Conservation (phyloP, 2,888 invertebrate species). For the Cerastis rubricosa region DNA sequence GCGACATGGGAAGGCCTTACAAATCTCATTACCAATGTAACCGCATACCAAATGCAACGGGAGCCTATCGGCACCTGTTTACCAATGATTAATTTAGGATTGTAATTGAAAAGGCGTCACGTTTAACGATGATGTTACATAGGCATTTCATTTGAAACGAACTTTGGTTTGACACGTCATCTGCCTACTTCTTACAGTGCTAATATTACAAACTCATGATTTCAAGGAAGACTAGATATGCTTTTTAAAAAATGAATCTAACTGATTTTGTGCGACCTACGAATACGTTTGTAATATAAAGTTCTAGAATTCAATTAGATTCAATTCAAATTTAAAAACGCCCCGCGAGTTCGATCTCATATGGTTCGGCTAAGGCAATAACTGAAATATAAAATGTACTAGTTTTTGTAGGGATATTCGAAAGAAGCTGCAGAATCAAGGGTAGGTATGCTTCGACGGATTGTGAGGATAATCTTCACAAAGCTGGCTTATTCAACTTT, state of each 20-base stretch:
- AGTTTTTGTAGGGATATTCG: conserved; percentile 60
- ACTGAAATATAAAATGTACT: conserved; percentile 64
- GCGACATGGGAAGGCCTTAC: conserved; percentile 76
- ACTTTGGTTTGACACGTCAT: not conserved
- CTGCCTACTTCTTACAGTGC: not conserved
- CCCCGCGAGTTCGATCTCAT: conserved; percentile 35
- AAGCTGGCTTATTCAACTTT: conserved; percentile 70
- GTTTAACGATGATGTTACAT: conserved; percentile 5
- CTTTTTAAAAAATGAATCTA: not conserved
- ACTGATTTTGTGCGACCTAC: conserved; percentile 10
- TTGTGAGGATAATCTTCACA: conserved; percentile 68
- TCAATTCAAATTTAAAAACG: conserved; percentile 49
- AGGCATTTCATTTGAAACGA: conserved; percentile 3
- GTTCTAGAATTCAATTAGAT: conserved; percentile 39
- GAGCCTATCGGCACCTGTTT: conserved; percentile 55
- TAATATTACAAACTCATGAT: not conserved
- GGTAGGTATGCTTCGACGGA: conserved; percentile 53
- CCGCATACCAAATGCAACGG: conserved; percentile 70
- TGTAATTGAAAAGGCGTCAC: conserved; percentile 27
- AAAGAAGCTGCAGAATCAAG: conserved; percentile 48
- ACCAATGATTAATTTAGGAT: conserved; percentile 45
- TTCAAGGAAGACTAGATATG: not conserved
- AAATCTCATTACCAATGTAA: conserved; percentile 79
- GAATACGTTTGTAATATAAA: conserved; percentile 30
- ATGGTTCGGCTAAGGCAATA: conserved; percentile 57